Evolutionary conservation across 2,888 invertebrate species (phyloP), one percentile per base, ranked within the genome.

Genomic region (Cerastoderma edule): DNA sequence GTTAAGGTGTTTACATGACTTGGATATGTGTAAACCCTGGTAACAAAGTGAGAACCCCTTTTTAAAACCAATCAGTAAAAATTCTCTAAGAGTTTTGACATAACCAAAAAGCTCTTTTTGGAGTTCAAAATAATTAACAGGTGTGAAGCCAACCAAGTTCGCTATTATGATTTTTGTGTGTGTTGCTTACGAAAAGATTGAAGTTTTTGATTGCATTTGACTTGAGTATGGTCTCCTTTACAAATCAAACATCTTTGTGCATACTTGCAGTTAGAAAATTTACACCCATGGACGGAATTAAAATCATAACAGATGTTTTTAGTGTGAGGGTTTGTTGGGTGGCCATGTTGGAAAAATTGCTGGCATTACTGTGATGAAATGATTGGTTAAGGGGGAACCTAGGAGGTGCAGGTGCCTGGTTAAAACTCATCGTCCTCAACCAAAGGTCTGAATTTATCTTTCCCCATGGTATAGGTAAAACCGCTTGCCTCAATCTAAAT

Each of bases 41-140:
- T 74, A 74, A 32, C 68, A 33, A 28, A 74, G n/a, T 16, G 64
- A 27, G 28, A 74, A 69, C 2, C 74, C 74, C 10, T 4, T 16
- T 6, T 3, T 8, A 65, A 74, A 74, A 44, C 74, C 64, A 67
- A 16, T 63, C 3, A 46, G 6, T 1, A 46, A 22, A 22, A 16
- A 22, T 24, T 46, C 27, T 28, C 27, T n/a, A 24, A 30, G 4
- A 3, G 13, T 30, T 56, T 8, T 56, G 28, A 27, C 22, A n/a
- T 50, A 50, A 22, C 50, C 50, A 50, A 16, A 16, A 10, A 50
- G 22, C 6, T 10, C 13, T n/a, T n/a, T n/a, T 50, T 50, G 10
- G 6, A 50, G 22, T 16, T 16, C 13, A 16, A 6, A 6, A 50
- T 6, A 22, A n/a, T 50, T 10, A n/a, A 50, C 50, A 16, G 50